These are phyloP conservation scores for Thalassarche chlororhynchos DNA, from an alignment of 2,113 vertebrate genomes.

Conservation along the genomic window DNA sequence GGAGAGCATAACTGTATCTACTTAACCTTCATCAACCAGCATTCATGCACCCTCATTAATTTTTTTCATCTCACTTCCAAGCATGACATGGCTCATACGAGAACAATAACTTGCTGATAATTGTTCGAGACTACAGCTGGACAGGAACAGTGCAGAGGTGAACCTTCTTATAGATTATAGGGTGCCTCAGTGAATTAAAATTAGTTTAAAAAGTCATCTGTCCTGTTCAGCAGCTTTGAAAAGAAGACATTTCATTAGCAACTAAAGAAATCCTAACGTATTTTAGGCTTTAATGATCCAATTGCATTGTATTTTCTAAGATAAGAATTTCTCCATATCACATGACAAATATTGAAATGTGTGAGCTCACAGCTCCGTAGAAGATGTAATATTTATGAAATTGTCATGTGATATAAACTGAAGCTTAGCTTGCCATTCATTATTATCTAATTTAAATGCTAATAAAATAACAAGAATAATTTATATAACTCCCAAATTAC, in stretches of 20 bases:
- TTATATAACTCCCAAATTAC: slow-evolving; percentile 30
- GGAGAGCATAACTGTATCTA: slow-evolving; percentile 68
- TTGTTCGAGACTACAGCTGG: slow-evolving; percentile 80
- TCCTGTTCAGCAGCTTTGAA: slow-evolving; percentile 59
- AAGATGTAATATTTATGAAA: slow-evolving; percentile 44
- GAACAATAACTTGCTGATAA: slow-evolving; percentile 77
- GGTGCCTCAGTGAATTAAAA: slow-evolving; percentile 73
- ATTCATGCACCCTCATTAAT: slow-evolving; percentile 75
- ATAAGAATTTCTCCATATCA: neutral
- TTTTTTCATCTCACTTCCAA: slow-evolving; percentile 75
- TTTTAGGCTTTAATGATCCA: slow-evolving; percentile 24
- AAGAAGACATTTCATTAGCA: slow-evolving; percentile 53
- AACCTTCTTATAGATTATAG: slow-evolving; percentile 69
- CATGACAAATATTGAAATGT: neutral
- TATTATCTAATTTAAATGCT: slow-evolving; percentile 60
- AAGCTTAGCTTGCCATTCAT: slow-evolving; percentile 54
- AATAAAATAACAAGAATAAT: slow-evolving; percentile 24
- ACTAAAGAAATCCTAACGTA: slow-evolving; percentile 11
- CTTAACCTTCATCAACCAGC: slow-evolving; percentile 79
- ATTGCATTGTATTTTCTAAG: neutral
- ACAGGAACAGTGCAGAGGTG: slow-evolving; percentile 76
- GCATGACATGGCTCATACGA: slow-evolving; percentile 69
- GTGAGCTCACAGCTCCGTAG: neutral
- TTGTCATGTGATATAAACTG: slow-evolving; percentile 23
- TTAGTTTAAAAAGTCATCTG: slow-evolving; percentile 69